These are phyloP conservation scores for Drosophila hawaiiensis DNA, from an alignment of 2,888 invertebrate genomes.

Conservation along the genomic window DNA sequence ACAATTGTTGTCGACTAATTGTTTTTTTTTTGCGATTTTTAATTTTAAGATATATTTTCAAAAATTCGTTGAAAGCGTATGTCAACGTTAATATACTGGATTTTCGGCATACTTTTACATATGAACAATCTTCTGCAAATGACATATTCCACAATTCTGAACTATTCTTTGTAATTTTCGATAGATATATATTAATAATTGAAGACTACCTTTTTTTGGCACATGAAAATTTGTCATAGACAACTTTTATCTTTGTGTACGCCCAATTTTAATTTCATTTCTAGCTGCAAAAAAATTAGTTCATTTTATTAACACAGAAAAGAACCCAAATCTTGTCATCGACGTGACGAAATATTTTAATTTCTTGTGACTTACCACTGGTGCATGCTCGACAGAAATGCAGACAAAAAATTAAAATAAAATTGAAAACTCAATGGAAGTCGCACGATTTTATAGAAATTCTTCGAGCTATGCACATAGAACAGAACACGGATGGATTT, in stretches of 20 bases:
- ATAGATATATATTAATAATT: background rate
- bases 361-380: slow-evolving; percentile 1
- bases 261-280: slow-evolving; percentile 11
- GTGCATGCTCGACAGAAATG: slow-evolving; percentile 29
- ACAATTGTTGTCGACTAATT: background rate
- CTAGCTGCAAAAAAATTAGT: slow-evolving; percentile 12
- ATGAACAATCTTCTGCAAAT: background rate
- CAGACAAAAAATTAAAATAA: slow-evolving; percentile 9
- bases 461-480: background rate
- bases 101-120: background rate
- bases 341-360: slow-evolving; percentile 7
- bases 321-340: slow-evolving; percentile 26
- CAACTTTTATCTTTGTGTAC: background rate
- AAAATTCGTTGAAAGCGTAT: background rate
- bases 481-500: slow-evolving; percentile 8
- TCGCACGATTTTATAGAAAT: slow-evolving; percentile 20
- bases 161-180: background rate
- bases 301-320: slow-evolving; percentile 40
- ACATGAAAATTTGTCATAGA: background rate
- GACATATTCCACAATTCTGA: background rate
- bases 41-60: background rate
- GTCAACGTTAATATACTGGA: background rate
- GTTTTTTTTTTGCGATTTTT: background rate
- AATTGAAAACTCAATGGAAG: background rate
- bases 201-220: background rate